Evolutionary conservation across 1,140 invertebrate species (phyloP).

Genomic region (Drosophila micromelanica): DNA sequence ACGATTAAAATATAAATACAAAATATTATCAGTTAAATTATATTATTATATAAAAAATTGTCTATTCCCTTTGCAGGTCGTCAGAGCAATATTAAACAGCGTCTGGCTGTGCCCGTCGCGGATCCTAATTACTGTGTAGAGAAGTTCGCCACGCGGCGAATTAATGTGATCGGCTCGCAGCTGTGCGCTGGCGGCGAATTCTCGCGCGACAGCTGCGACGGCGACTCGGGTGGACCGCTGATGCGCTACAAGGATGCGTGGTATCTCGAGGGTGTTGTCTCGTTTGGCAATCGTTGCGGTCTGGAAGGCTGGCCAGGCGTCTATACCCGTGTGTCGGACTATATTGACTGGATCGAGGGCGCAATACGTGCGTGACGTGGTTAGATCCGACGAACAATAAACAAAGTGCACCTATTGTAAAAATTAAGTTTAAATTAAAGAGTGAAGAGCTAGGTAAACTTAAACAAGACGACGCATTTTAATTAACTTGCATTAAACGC

Average conservation of each 20-base stretch:
- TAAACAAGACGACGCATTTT: slow-evolving; percentile 56
- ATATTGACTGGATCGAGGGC: slow-evolving; percentile 89
- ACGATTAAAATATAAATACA: too few species aligned
- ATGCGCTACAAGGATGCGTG: slow-evolving; percentile 86
- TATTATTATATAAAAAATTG: too few species aligned
- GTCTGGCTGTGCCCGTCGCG: slow-evolving; percentile 85
- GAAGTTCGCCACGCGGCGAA: slow-evolving; percentile 84
- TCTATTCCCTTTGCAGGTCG: slow-evolving; percentile 42
- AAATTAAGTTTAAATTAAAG: slow-evolving; percentile 74
- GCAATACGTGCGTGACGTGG: slow-evolving; percentile 80
- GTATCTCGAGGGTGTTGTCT: slow-evolving; percentile 88
- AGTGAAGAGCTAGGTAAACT: slow-evolving; percentile 17
- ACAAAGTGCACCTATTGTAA: slow-evolving; percentile 49
- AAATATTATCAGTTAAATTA: too few species aligned
- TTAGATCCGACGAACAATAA: neutral
- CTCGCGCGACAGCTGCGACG: slow-evolving; percentile 88
- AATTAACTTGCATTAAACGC: slow-evolving; percentile 76
- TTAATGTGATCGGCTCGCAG: slow-evolving; percentile 83
- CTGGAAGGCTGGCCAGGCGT: slow-evolving; percentile 89
- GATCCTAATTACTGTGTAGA: slow-evolving; percentile 84
- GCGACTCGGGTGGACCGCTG: slow-evolving; percentile 92
- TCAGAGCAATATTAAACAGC: slow-evolving; percentile 86
- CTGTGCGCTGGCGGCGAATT: slow-evolving; percentile 88
- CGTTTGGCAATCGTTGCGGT: slow-evolving; percentile 91
- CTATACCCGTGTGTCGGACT: slow-evolving; percentile 90